Conservation (phyloP, 1,140 invertebrate genomes). For the Drosophila nasuta region DNA sequence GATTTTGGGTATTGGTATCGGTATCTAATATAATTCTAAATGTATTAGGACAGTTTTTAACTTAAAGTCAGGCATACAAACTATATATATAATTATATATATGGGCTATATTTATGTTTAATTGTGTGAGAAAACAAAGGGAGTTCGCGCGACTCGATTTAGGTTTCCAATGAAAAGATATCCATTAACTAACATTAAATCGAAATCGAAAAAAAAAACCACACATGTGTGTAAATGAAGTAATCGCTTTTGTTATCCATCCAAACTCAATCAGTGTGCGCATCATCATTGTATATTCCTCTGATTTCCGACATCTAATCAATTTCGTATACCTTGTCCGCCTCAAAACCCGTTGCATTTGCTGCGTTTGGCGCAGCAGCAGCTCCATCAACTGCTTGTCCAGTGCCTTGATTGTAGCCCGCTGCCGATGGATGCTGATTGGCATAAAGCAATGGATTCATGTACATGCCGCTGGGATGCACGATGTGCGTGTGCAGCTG, state of each 20-base stretch:
- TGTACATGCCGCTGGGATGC: conserved; percentile 81
- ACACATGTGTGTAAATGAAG: conserved; percentile 21
- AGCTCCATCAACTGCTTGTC: conserved; percentile 63
- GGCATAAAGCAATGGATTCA: conserved; percentile 82
- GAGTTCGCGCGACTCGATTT: neutral
- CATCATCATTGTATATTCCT: neutral
- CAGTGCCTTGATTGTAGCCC: conserved; percentile 67
- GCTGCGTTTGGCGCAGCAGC: conserved; percentile 25
- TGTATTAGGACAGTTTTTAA: conserved; percentile 73
- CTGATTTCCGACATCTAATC: conserved; percentile 50
- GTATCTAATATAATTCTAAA: conserved; percentile 60
- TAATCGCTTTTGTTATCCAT: conserved; percentile 3
- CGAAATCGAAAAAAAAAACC: conserved; percentile 12
- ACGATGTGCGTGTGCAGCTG: conserved; percentile 71
- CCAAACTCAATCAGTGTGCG: conserved; percentile 18
- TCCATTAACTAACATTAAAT: conserved; percentile 44
- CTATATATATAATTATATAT: conserved; percentile 44
- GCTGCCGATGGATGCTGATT: conserved; percentile 79
- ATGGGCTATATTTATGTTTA: conserved; percentile 49
- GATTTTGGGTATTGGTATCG: conserved; percentile 28
- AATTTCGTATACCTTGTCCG: conserved; percentile 82
- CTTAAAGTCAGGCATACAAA: conserved; percentile 49
- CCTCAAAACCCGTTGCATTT: conserved; percentile 65
- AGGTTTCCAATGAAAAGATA: conserved; percentile 21
- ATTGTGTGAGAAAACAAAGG: conserved; percentile 28